phyloP scores from a whole-genome alignment of 2,113 vertebrate genomes.

The Ancistrus triradiatus region DNA sequence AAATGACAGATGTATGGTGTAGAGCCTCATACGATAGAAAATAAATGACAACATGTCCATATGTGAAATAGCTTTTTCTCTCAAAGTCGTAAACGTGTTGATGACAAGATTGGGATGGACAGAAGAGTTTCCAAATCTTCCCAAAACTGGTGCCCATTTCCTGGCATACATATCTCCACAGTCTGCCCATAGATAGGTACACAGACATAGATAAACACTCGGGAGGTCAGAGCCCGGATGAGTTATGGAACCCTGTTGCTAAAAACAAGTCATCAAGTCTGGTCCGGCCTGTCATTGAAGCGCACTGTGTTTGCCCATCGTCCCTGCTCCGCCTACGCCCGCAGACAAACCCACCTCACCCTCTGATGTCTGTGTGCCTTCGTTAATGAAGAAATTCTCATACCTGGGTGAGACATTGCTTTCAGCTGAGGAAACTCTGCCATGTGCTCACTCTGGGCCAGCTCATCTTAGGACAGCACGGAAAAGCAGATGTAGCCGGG shows the following conservation, averaged over 20 bases:
- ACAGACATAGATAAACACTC: conserved; percentile 42
- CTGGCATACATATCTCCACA: conserved; percentile 47
- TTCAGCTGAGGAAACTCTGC: conserved; percentile 65
- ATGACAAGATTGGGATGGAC: too few species aligned
- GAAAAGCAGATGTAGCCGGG: not conserved
- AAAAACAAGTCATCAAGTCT: conserved; percentile 65
- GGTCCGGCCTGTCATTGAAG: conserved; percentile 53
- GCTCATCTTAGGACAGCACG: not conserved
- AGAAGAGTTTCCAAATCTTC: not conserved
- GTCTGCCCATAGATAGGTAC: conserved; percentile 26
- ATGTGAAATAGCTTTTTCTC: too few species aligned
- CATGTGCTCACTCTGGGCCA: conserved; percentile 19
- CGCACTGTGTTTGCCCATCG: conserved; percentile 63
- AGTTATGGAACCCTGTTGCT: conserved; percentile 57
- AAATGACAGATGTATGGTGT: too few species aligned
- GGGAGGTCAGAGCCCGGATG: conserved; percentile 54
- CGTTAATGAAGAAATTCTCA: conserved; percentile 77
- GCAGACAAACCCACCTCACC: conserved; percentile 47
- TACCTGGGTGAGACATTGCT: conserved; percentile 75
- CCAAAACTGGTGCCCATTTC: conserved; percentile 38
- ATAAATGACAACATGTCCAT: too few species aligned
- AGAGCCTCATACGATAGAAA: too few species aligned
- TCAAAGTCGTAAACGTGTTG: too few species aligned
- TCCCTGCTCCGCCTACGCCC: conserved; percentile 41
- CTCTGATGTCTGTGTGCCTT: conserved; percentile 75